Conservation (phyloP, 2,888 invertebrate species). For the Salpingus planirostris region DNA sequence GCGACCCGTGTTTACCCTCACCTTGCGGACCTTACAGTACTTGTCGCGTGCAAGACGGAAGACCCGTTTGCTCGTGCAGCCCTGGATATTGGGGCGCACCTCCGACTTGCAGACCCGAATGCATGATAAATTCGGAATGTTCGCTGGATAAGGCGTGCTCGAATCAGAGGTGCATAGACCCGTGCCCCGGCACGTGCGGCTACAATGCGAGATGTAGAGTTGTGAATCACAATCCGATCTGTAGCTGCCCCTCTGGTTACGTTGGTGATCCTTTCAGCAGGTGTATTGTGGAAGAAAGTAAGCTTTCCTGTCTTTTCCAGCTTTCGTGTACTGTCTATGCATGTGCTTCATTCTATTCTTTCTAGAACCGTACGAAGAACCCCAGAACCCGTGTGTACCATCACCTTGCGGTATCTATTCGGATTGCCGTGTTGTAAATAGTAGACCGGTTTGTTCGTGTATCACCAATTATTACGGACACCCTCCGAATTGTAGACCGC, state of each 20-base stretch:
- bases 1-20: conserved; percentile 65
- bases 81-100: conserved; percentile 66
- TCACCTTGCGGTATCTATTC: conserved; percentile 72
- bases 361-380: conserved; percentile 28
- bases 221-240: conserved; percentile 71
- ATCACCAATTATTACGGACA: conserved; percentile 64
- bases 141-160: conserved; percentile 65
- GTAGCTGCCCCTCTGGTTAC: conserved; percentile 60
- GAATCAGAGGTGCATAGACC: conserved; percentile 68
- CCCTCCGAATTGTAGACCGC: conserved; percentile 70
- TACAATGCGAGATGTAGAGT: conserved; percentile 69
- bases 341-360: too few species aligned
- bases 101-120: conserved; percentile 68
- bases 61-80: conserved; percentile 70
- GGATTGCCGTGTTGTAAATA: conserved; percentile 59
- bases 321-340: background rate
- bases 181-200: conserved; percentile 70
- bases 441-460: conserved; percentile 67
- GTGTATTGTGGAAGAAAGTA: conserved; percentile 57
- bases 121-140: conserved; percentile 71
- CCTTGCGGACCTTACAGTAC: conserved; percentile 73
- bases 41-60: conserved; percentile 60
- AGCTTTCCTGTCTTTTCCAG: conserved; percentile 36
- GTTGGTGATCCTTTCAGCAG: conserved; percentile 70
- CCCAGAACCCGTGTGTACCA: conserved; percentile 39